Conservation (phyloP, 2,797 vertebrate species). For the Odontamblyopus rebecca region DNA sequence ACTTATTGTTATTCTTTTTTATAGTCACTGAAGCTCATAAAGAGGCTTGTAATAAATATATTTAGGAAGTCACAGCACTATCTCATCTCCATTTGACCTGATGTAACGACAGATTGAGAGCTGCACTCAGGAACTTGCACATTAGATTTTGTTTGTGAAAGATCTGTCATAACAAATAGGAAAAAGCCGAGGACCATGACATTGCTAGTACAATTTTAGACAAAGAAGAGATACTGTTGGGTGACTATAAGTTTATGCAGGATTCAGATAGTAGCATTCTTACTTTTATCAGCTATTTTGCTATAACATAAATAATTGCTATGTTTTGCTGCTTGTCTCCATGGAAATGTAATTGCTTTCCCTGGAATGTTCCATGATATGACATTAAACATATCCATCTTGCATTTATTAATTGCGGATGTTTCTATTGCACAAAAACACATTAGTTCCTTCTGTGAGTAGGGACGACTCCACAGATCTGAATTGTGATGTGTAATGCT, state of each 20-base stretch:
- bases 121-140: slow-evolving; percentile 42
- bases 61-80: neutral
- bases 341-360: too few relatives aligned
- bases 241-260: slow-evolving; percentile 2
- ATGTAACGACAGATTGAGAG: slow-evolving; percentile 61
- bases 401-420: too few relatives aligned
- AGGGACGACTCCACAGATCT: too few relatives aligned
- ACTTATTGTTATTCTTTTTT: neutral
- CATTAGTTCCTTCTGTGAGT: too few relatives aligned
- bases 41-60: slow-evolving; percentile 13
- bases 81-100: slow-evolving; percentile 47
- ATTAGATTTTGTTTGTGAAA: slow-evolving; percentile 14
- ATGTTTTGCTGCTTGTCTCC: neutral
- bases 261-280: neutral
- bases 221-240: slow-evolving; percentile 25
- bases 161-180: slow-evolving; percentile 58
- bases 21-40: neutral
- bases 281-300: slow-evolving; percentile 5
- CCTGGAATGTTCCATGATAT: too few relatives aligned
- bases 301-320: neutral
- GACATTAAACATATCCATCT: too few relatives aligned
- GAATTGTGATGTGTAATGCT: too few relatives aligned
- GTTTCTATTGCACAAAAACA: too few relatives aligned
- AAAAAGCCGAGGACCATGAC: slow-evolving; percentile 49
- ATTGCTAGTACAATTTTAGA: slow-evolving; percentile 41